Base-by-base conservation (phyloP, 2,888 invertebrate species). In the Hydrotaea diabolus region DNA sequence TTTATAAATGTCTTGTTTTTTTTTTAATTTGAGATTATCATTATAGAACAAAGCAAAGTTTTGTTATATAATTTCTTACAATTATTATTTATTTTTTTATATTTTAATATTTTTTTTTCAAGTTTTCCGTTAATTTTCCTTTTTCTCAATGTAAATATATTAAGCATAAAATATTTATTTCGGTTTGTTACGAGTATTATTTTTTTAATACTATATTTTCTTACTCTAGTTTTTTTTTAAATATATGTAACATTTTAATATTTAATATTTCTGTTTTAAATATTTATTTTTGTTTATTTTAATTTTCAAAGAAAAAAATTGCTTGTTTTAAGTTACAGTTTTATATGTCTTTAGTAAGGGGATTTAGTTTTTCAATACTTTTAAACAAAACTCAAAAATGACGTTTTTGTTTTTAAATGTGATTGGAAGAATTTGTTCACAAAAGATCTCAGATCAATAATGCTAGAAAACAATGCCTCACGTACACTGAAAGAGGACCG, bases 281-380 rank as follows among this genome's bases (percentile, higher is more conserved):
- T 15, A 49, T 49, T n/a, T 49, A 78, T 62, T 55, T 71, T 76
- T 31, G 62, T 72, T 17, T 7, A 0, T 57, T 49, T 85, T 86
- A 86, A 86, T 90, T 89, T 88, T 88, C 81, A 74, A 80, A 79
- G 89, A 86, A 90, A 90, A 90, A 87, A 90, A 90, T 90, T 90
- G 90, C 90, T 90, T 90, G n/a, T 88, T 77, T 66, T 77, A 69
- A 75, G 21, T 85, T 83, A 82, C 80, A 83, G 31, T 57, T 86
- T 86, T 86, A 81, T 81, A 83, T 85, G 85, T 85, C 85, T 77
- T 74, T 75, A 71, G 23, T 23, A 26, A 13, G 69, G 69, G 69
- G 3, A 26, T 59, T 5, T 49, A n/a, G 15, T 59, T 59, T 59
- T 21, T 43, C 17, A 36, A 62, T 9, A 59, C 26, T 23, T 23